These are phyloP conservation scores for Himalopsyche phryganea DNA, from an alignment of 1,140 invertebrate genomes.

Conservation along the genomic window DNA sequence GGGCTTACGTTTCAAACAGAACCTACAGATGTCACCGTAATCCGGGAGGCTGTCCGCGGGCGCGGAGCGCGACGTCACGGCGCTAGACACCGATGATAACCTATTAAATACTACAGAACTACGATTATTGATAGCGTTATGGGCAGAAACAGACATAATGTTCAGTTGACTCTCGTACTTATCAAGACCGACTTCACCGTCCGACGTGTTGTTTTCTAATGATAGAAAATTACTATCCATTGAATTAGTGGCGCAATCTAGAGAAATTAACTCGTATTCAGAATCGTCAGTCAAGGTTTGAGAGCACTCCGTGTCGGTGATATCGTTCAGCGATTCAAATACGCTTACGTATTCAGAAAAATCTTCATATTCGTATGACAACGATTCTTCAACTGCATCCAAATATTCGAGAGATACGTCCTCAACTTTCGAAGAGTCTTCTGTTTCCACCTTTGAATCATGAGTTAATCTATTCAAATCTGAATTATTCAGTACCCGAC, in stretches of 20 bases:
- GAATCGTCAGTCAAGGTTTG: not conserved
- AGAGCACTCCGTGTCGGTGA: not conserved
- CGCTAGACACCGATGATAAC: not conserved
- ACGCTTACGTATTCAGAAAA: not conserved
- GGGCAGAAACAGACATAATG: no score
- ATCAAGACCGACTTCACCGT: no score
- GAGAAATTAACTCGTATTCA: not conserved
- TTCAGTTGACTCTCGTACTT: no score
- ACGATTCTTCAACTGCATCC: not conserved
- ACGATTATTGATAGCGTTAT: no score
- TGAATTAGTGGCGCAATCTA: no score
- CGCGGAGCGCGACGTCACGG: not conserved
- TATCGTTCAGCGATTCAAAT: no score
- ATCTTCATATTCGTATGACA: not conserved
- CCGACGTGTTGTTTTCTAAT: no score
- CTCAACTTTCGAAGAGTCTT: not conserved
- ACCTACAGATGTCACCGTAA: slow-evolving; percentile 28
- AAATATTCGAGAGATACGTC: not conserved
- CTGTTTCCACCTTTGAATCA: not conserved
- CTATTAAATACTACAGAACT: no score
- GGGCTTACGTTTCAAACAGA: slow-evolving; percentile 30
- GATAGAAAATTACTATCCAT: no score
- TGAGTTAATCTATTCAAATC: no score
- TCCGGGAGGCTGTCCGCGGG: slow-evolving; percentile 13
- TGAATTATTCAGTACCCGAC: no score